Conservation (phyloP, 2,113 vertebrate species). For the Chlamydotis undulata region DNA sequence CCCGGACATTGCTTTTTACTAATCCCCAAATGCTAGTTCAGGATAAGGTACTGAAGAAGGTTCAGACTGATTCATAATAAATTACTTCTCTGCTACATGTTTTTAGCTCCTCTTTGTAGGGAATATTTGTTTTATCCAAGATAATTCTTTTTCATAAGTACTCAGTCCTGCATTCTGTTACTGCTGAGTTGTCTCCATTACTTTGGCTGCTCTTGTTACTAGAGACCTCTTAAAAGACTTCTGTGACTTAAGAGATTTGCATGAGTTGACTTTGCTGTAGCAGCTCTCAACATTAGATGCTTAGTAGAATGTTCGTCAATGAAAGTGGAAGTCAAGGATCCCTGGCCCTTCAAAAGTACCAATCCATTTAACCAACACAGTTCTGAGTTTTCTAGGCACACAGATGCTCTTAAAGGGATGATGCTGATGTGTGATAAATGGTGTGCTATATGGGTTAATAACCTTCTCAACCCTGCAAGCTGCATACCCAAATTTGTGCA, state of each 20-base stretch:
- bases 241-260: neutral
- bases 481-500: neutral
- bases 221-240: neutral
- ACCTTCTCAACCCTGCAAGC: neutral
- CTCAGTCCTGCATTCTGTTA: neutral
- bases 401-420: neutral
- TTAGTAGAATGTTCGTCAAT: neutral
- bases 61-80: neutral
- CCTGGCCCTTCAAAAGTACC: neutral
- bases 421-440: neutral
- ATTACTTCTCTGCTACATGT: neutral
- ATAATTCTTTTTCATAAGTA: neutral
- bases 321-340: neutral
- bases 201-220: neutral
- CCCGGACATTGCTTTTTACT: neutral
- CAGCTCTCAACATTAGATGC: neutral
- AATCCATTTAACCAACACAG: neutral
- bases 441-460: neutral
- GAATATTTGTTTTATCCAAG: neutral
- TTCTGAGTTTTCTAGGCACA: neutral
- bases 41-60: constrained; percentile 6
- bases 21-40: neutral
- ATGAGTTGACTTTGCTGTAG: neutral
- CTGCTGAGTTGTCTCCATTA: neutral
- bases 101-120: neutral